Base-by-base conservation (phyloP, 2,113 vertebrate genomes). In the Motacilla alba region DNA sequence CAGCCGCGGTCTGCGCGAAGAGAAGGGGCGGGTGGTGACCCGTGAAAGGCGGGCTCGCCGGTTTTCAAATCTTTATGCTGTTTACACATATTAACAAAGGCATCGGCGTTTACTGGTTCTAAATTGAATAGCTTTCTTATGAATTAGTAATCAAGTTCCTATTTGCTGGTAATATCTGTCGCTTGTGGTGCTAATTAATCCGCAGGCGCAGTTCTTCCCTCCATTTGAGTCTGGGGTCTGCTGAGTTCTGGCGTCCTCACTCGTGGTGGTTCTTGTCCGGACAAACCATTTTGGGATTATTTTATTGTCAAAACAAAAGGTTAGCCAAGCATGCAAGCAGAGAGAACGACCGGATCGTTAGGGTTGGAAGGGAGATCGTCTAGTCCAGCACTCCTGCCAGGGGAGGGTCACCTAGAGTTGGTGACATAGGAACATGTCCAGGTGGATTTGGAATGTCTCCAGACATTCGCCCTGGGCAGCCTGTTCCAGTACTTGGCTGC, bases 1-100 rank as follows among this genome's bases (percentile, higher is more conserved):
- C 10, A 1, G 8, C 13, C 1, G 19, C 2, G 15, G 0, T 6
- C 10, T 2, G 7, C 7, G 24, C 1, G 0, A 2, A 6, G 15
- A 0, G 2, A 1, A 11, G 23, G 1, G 4, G 1, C 3, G 8
- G 3, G 3, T 27, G 4, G 3, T 18, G 19, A 2, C 1, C 4
- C 1, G 2, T 8, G 10, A 1, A 24, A 4, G 28, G 20, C 1
- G 8, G 19, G 19, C 10, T 41, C 13, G 0, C 6, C 9, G 9
- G 1, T 19, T 8, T 0, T 31, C 44, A 15, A 9, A 66, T 11
- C 22, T 44, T 28, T 4, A 9, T 5, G 22, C 2, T 23, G 0
- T 28, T 37, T 16, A 33, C 37, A 3, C 5, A 2, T 50, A 4
- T 19, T 50, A 37, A 37, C 5, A 44, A 67, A 59, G 18, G 31